Percentiles rank a stretch among this genome's conserved stretches.
Conservation (phyloP, 2,797 vertebrate genomes). For the Poeciliopsis infans region DNA sequence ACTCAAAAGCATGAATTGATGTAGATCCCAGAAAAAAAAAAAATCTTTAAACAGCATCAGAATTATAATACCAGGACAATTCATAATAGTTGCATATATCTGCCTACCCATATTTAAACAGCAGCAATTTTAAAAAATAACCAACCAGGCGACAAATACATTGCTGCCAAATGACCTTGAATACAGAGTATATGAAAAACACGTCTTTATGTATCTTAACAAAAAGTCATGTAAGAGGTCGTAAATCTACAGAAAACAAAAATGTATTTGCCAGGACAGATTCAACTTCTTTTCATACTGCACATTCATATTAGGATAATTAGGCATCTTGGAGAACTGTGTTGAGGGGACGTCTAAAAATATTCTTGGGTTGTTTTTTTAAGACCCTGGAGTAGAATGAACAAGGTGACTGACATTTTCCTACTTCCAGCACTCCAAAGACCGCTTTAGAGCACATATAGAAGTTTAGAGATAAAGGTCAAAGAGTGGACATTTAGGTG, state of each 20-base stretch:
- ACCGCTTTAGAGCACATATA: neutral
- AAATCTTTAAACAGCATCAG: neutral
- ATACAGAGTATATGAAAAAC: neutral
- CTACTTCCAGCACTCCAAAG: neutral
- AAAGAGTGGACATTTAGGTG: neutral
- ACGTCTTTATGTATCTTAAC: neutral
- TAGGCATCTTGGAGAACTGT: neutral
- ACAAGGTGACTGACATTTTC: neutral
- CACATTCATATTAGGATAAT: neutral
- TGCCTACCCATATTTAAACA: neutral
- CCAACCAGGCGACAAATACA: neutral
- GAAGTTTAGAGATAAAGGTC: constrained; percentile 9
- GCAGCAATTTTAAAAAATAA: neutral
- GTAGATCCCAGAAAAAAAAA: neutral
- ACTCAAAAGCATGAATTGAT: neutral
- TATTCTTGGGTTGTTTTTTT: neutral
- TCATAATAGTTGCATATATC: neutral
- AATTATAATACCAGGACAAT: neutral
- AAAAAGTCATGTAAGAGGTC: neutral
- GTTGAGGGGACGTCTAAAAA: neutral
- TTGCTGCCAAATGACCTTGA: neutral
- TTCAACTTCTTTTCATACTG: neutral
- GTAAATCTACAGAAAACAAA: neutral
- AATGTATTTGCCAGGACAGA: neutral
- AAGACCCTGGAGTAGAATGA: neutral